Evolutionary conservation across 1,140 invertebrate genomes (phyloP), one percentile per base, ranked within the genome.

Genomic region (Caligus rogercresseyi): DNA sequence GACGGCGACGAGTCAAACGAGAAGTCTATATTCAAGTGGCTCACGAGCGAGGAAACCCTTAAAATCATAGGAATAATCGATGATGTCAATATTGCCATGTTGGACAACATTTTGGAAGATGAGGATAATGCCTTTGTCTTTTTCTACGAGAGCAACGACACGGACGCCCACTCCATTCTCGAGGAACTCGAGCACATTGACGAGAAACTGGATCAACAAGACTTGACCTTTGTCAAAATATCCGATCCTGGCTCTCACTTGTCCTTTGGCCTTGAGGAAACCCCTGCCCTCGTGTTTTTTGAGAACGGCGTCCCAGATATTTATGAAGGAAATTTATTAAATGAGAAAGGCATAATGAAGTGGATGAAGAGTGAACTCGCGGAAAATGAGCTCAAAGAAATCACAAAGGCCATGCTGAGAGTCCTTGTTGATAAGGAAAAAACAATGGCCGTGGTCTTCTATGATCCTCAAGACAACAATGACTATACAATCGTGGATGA

Each of bases 301-400:
- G 89, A 93, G 73, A 89, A 89, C 71, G 83, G 87, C 72, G 86
- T 92, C 72, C 89, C 89, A 63, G 86, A 85, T 2, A 78, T 93
- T 52, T 55, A 19, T 55, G 25, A 81, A 91, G 89, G 88, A 69
- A 87, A 92, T 72, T 76, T 93, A 65, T 84, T 88, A 69, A 85
- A 90, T 71, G 90, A 93, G 74, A 84, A 93, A 69, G 84, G 88
- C 70, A 87, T 93, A 66, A 75, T 93, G 58, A 85, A 89, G 70
- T 92, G 87, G 87, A 74, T 90, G 25, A 76, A 89, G 63, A 80
- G 81, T 58, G 87, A 90, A 73, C 73, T 89, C 62, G 84, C 89
- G 73, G 86, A 86, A 67, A 89, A 94, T 74, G 89, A 93, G 78
- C 93, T 93, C 68, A 89, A 94, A 77, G 88, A 93, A 75, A 84